phyloP scores from a whole-genome alignment of 2,888 invertebrate genomes.

The Urechis unicinctus region DNA sequence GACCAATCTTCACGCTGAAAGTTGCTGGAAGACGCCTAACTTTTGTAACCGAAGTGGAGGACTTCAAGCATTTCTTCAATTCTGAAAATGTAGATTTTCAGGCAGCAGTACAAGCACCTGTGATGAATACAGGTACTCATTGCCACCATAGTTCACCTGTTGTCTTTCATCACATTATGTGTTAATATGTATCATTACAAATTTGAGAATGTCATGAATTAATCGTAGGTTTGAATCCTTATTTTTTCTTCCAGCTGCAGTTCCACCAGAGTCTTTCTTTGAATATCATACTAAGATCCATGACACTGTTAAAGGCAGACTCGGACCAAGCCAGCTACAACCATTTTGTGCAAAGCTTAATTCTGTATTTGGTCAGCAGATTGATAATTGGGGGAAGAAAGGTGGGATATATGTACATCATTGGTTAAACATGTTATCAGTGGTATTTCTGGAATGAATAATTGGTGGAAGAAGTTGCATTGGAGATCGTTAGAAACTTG shows the following conservation, averaged over 20 bases:
- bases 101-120: constrained; percentile 33
- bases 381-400: constrained; percentile 15
- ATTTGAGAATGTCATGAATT: too few relatives aligned
- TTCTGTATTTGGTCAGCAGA: constrained; percentile 24
- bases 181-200: too few relatives aligned
- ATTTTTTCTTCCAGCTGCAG: constrained; percentile 26
- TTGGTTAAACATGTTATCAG: too few relatives aligned
- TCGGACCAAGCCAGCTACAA: constrained; percentile 27
- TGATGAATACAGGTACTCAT: constrained; percentile 30
- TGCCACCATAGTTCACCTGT: too few relatives aligned
- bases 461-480: too few relatives aligned
- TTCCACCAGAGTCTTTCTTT: constrained; percentile 30
- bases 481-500: too few relatives aligned
- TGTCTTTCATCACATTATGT: too few relatives aligned
- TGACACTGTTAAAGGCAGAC: constrained; percentile 36
- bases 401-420: constrained; percentile 13
- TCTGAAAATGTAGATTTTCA: constrained; percentile 35
- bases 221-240: too few relatives aligned
- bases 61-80: constrained; percentile 34
- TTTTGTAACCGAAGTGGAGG: constrained; percentile 33
- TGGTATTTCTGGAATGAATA: too few relatives aligned
- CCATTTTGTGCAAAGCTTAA: constrained; percentile 23
- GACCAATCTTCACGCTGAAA: constrained; percentile 33
- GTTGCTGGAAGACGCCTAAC: constrained; percentile 38
- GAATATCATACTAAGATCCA: constrained; percentile 36